These are phyloP conservation scores for Rallus limicola DNA, from an alignment of 2,113 vertebrate genomes.

Conservation along the genomic window DNA sequence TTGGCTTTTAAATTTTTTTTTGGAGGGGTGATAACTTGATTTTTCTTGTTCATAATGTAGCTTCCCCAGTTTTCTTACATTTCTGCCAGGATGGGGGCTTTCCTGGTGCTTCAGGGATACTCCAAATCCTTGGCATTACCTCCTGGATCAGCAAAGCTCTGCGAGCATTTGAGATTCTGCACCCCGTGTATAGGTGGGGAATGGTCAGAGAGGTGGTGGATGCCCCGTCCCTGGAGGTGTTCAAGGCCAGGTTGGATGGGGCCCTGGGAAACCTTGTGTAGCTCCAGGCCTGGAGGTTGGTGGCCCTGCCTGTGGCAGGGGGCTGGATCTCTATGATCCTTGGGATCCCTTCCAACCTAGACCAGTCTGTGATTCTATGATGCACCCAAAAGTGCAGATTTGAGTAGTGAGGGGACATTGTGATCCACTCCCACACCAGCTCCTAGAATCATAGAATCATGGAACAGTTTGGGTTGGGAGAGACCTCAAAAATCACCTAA, in stretches of 20 bases:
- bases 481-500: no score
- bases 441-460: no score
- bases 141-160: not conserved
- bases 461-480: no score
- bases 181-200: fast-evolving
- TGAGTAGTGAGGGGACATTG: not conserved
- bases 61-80: not conserved
- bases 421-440: not conserved
- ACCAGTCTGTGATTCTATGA: no score
- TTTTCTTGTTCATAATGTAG: not conserved
- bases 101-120: not conserved
- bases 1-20: not conserved
- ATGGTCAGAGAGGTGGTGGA: not conserved
- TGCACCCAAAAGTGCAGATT: not conserved
- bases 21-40: not conserved
- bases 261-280: no score
- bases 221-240: no score
- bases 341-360: no score
- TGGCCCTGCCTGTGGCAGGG: no score
- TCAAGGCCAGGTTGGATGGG: no score
- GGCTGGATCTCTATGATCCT: no score
- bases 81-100: not conserved
- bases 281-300: no score
- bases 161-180: not conserved
- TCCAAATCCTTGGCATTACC: not conserved